Evolutionary conservation across 2,113 vertebrate genomes (phyloP).

Genomic region (Eubucco bourcierii): DNA sequence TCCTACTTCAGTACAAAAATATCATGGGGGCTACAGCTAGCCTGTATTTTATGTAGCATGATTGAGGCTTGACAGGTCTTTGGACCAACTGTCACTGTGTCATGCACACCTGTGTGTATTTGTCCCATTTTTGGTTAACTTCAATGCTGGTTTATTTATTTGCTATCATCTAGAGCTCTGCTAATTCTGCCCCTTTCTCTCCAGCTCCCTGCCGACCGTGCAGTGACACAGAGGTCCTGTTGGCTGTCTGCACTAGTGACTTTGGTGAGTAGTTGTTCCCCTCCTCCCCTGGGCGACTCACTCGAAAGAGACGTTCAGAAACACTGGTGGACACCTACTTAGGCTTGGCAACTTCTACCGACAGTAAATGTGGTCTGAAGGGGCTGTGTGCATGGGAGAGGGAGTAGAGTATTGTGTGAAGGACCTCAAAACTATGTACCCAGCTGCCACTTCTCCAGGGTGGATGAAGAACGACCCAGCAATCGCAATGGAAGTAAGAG

Average conservation of each 20-base stretch:
- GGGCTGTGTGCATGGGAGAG: background rate
- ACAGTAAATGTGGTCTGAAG: background rate
- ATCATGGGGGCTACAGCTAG: background rate
- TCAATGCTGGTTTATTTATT: background rate
- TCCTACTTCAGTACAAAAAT: background rate
- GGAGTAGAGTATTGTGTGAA: background rate
- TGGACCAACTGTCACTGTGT: background rate
- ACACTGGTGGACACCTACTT: background rate
- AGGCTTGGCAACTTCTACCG: background rate
- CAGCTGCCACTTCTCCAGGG: background rate
- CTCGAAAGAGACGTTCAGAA: background rate
- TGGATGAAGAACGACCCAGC: background rate
- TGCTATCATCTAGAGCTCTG: background rate
- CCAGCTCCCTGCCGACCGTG: constrained; percentile 92
- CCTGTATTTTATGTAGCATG: background rate
- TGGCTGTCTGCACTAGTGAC: constrained; percentile 94
- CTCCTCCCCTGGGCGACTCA: background rate
- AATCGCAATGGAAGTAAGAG: background rate
- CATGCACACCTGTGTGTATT: background rate
- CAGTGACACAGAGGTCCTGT: constrained; percentile 87
- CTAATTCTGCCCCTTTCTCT: constrained; percentile 13
- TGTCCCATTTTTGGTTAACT: background rate
- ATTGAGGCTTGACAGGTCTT: background rate
- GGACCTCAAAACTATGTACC: background rate
- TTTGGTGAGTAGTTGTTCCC: constrained; percentile 84